Conservation (phyloP, 2,113 vertebrate genomes). For the Labeo catla region DNA sequence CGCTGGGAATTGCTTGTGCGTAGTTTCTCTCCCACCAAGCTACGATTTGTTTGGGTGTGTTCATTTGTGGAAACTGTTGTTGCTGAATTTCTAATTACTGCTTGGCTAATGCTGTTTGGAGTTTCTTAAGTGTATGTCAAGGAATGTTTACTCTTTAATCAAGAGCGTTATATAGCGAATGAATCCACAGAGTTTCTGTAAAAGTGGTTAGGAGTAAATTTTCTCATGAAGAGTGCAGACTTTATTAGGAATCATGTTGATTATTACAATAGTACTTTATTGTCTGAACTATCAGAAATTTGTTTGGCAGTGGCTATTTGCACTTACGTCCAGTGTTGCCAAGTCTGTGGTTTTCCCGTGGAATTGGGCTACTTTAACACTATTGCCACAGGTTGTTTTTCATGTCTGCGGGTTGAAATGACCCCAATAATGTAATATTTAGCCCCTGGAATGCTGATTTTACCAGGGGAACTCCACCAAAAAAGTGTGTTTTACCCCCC, state of each 20-base stretch:
- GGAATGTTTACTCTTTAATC: conserved; percentile 72
- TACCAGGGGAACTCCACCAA: no score
- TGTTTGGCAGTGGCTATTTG: not conserved
- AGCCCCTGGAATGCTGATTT: no score
- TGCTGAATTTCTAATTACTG: conserved; percentile 72
- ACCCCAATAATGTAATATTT: no score
- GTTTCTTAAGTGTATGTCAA: conserved; percentile 69
- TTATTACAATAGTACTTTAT: not conserved
- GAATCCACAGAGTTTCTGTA: conserved; percentile 52
- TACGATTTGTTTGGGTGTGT: conserved; percentile 65
- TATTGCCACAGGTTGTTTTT: no score
- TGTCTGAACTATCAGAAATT: not conserved
- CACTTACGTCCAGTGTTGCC: no score
- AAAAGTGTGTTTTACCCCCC: no score
- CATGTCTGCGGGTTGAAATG: no score
- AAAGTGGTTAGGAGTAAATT: conserved; percentile 53
- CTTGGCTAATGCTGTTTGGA: conserved; percentile 61
- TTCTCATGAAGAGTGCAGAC: not conserved
- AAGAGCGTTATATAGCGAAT: conserved; percentile 66
- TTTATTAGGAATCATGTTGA: not conserved
- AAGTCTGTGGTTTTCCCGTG: no score
- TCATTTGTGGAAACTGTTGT: conserved; percentile 66
- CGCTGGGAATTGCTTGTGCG: conserved; percentile 1
- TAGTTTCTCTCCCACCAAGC: conserved; percentile 3
- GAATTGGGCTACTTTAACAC: no score